Evolutionary conservation across 2,113 vertebrate genomes (phyloP), one percentile per base, ranked within the genome.

Genomic region (Thunnus maccoyii): DNA sequence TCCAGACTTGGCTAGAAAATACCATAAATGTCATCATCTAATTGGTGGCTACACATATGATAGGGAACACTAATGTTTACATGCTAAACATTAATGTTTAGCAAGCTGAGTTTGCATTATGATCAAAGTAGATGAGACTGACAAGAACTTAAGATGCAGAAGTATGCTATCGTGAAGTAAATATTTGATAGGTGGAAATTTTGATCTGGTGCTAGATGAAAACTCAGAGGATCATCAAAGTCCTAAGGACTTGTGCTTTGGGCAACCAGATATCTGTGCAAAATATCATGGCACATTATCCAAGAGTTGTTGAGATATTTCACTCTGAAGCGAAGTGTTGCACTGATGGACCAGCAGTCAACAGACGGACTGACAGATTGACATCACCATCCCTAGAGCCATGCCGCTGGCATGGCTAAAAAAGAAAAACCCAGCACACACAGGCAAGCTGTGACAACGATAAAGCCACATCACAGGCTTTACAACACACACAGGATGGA

Each of bases 401-500:
- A 84, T 62, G 71, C 55, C n/a, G 30, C 27, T 20, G 46, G 78
- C 54, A 4, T 25, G 25, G 55, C 32, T 54, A 48, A 41, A 81
- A 76, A 56, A 80, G 9, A 25, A 57, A 67, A 65, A 67, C 20
- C 67, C 22, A 54, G n/a, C 64, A 14, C 68, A 54, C 57, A 75
- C 36, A 41, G 58, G 18, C 27, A 0, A 16, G 17, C 52, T 30
- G 65, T 78, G 80, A 82, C 71, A 71, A 55, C 78, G 62, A 80
- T 52, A 85, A 84, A 88, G 69, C 80, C 86, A 79, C 46, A 7
- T 76, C 66, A 52, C 8, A 64, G 72, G 63, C 44, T 68, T 82
- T 71, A 63, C 73, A 80, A 70, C 50, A 60, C 55, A 62, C 27
- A 62, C 70, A 17, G 73, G 72, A 61, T 50, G 51, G 25, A 75